Evolutionary conservation across 2,888 invertebrate species (phyloP), one percentile per base, ranked within the genome.

Genomic region (Sesia apiformis): DNA sequence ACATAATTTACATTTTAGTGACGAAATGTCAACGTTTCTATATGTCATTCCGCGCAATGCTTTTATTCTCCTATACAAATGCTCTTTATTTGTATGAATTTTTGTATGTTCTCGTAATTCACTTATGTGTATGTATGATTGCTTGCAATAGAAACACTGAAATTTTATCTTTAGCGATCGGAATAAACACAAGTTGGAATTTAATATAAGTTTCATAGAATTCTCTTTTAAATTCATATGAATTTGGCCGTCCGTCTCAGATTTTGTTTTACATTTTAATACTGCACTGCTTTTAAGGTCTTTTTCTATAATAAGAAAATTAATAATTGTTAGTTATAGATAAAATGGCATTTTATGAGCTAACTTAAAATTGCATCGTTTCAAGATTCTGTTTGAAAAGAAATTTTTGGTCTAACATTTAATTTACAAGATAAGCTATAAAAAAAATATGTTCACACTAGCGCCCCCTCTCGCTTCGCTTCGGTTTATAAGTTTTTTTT

Each of bases 171-270:
- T 71, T 3, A 73, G 56, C 0, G 79, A 78, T 4, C 66, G 71
- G 59, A 81, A 81, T 0, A 78, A 58, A 50, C 77, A 79, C 8
- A 81, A 57, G 53, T 82, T 82, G 0, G 83, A 81, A 52, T 81
- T 72, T 23, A 68, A 58, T 6, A 80, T 58, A 0, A 84, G 65
- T 55, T 76, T 76, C 0, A 77, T 50, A 0, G 81, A 72, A 60
- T 81, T 78, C 39, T 74, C 67, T 23, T 61, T 61, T 46, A 57
- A 53, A 5, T 64, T 58, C 0, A 56, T 49, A 39, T 66, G 63
- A 0, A 56, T 38, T 57, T 62, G 60, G 0, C n/a, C 7, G 8
- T 46, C 46, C n/a, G 46, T 23, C 5, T 6, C 46, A 6, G 46
- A 46, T 8, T 46, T 46, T 0, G 23, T 8, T 46, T 46, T 46